A percentile compares a stretch with the other conserved stretches of the same genome.
These are phyloP conservation scores for Eupithecia inturbata DNA, from an alignment of 2,888 invertebrate genomes.

Conservation along the genomic window DNA sequence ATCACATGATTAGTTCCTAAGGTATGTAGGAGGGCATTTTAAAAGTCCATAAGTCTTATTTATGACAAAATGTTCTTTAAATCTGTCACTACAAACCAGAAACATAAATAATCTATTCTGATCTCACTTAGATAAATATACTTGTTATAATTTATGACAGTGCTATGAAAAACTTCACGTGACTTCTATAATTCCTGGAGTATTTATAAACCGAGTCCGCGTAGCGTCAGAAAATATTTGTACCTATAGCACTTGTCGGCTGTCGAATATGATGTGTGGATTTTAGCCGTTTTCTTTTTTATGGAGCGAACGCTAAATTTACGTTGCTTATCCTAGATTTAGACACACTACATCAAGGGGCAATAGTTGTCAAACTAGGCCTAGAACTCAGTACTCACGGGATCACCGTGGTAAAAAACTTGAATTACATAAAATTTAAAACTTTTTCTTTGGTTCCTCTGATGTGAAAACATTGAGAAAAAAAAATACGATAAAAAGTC, in stretches of 20 bases:
- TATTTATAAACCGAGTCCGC: conserved; percentile 37
- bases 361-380: too few relatives aligned
- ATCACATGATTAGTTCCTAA: background rate
- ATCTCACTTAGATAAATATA: conserved; percentile 5
- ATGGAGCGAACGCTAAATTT: background rate
- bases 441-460: too few relatives aligned
- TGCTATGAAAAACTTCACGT: conserved; percentile 38
- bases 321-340: background rate
- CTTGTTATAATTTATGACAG: conserved; percentile 32
- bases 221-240: conserved; percentile 20
- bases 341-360: background rate
- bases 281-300: conserved; percentile 2
- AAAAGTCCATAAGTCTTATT: background rate
- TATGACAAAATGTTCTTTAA: background rate
- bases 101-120: background rate
- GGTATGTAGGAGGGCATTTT: background rate
- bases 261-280: conserved; percentile 1
- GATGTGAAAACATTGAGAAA: too few relatives aligned
- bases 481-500: too few relatives aligned
- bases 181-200: conserved; percentile 34
- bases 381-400: too few relatives aligned
- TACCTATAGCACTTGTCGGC: conserved; percentile 4
- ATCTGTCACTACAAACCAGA: conserved; percentile 5
- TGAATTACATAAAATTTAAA: too few relatives aligned
- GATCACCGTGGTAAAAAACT: too few relatives aligned